Percentiles rank a stretch among this genome's conserved stretches.
Conservation (phyloP, 2,113 vertebrate species). For the Menidia beryllina region DNA sequence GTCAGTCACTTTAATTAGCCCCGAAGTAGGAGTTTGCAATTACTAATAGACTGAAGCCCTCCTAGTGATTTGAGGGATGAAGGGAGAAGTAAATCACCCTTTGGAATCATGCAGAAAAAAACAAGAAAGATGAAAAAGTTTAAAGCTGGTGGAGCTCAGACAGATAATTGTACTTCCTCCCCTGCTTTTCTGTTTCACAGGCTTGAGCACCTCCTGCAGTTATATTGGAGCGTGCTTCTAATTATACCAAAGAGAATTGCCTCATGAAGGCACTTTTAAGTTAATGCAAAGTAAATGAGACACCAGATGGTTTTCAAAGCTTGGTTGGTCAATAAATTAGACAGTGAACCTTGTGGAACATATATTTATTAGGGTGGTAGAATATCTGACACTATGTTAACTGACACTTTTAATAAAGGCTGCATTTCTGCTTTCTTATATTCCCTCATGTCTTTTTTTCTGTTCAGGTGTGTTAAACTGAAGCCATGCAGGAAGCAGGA, state of each 20-base stretch:
- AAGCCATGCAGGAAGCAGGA: constrained; percentile 87
- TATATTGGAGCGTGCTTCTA: constrained; percentile 68
- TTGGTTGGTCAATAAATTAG: constrained; percentile 82
- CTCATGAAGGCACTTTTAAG: constrained; percentile 81
- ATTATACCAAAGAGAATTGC: constrained; percentile 79
- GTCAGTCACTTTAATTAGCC: constrained; percentile 99
- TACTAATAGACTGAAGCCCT: constrained; percentile 93
- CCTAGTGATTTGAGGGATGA: constrained; percentile 92
- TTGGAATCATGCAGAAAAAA: constrained; percentile 79
- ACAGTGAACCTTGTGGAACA: constrained; percentile 60
- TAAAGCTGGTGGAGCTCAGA: constrained; percentile 72
- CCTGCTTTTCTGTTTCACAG: constrained; percentile 66
- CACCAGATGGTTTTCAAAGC: constrained; percentile 81
- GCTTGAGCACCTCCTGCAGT: constrained; percentile 70
- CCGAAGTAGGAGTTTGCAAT: constrained; percentile 93
- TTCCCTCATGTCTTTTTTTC: neutral
- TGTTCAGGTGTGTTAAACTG: constrained; percentile 95
- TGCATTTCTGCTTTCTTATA: neutral
- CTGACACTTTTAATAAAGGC: constrained; percentile 12
- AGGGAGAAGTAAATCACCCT: constrained; percentile 83
- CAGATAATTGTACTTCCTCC: constrained; percentile 72
- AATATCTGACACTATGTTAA: constrained; percentile 46
- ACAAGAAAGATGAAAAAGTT: constrained; percentile 82
- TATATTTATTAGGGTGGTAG: constrained; percentile 54
- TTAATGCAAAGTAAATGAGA: constrained; percentile 81